Conservation (phyloP, 53 echinoderm and acorn worm genomes). For the Astropecten irregularis region DNA sequence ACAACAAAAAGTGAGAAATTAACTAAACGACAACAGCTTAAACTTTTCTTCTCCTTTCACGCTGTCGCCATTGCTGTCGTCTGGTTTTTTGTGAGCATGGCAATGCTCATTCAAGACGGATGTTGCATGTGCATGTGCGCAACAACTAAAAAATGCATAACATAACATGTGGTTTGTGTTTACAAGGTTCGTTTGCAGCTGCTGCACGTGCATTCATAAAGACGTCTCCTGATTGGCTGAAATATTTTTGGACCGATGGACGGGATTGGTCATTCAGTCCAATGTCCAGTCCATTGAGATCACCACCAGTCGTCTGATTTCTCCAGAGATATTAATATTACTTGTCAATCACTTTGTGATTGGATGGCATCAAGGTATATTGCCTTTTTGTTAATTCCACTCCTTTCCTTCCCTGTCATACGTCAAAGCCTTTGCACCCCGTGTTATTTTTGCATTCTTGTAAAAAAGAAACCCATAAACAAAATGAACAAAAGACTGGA, state of each 20-base stretch:
- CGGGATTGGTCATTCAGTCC: no score
- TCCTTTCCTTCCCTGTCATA: no score
- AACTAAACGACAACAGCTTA: slow-evolving; percentile 30
- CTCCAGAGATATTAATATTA: no score
- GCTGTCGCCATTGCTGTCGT: slow-evolving; percentile 31
- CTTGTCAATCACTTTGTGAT: no score
- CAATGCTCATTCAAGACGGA: neutral
- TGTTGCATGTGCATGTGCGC: neutral
- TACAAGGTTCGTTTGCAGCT: neutral
- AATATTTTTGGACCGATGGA: neutral
- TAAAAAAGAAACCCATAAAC: no score
- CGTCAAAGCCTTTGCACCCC: no score
- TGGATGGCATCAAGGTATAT: no score
- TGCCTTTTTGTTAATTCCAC: no score
- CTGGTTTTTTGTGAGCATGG: neutral
- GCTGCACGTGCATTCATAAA: neutral
- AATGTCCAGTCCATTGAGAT: no score
- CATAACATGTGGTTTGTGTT: slow-evolving; percentile 34
- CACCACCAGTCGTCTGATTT: no score
- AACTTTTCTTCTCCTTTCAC: neutral
- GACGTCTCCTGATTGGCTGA: slow-evolving; percentile 3
- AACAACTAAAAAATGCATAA: neutral
- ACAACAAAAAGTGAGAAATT: slow-evolving; percentile 28
- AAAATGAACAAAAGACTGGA: neutral
- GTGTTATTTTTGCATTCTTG: no score